phyloP scores from a whole-genome alignment of 2,797 vertebrate genomes.

The Falco columbarius region DNA sequence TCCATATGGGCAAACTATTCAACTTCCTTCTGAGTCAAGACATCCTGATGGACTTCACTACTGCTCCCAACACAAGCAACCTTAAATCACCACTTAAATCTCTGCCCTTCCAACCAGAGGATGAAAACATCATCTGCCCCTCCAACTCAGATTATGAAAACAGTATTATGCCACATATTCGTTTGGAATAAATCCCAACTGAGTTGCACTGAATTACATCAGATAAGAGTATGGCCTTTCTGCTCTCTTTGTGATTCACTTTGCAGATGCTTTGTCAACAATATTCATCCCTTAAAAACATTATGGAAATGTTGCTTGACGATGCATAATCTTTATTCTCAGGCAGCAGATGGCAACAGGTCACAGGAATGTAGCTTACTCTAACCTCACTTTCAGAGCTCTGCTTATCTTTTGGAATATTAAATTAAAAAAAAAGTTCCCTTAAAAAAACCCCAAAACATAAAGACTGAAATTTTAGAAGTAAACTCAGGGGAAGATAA shows the following conservation, averaged over 20 bases:
- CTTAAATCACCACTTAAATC: not conserved
- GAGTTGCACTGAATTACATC: not conserved
- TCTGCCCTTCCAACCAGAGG: not conserved
- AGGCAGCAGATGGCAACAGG: conserved; percentile 27
- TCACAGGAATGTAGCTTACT: not conserved
- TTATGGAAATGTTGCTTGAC: not conserved
- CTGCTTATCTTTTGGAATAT: conserved; percentile 4
- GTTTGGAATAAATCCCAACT: not conserved
- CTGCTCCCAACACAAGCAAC: not conserved
- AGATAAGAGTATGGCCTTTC: not conserved
- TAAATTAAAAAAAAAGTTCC: not conserved
- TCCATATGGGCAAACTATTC: not conserved
- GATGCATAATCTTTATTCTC: not conserved
- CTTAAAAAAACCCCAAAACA: not conserved
- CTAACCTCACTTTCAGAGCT: not conserved
- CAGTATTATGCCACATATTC: not conserved
- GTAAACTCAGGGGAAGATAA: not conserved
- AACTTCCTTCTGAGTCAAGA: not conserved
- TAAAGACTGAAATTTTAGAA: not conserved
- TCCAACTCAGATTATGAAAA: not conserved
- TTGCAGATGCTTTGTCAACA: not conserved
- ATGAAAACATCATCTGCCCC: not conserved
- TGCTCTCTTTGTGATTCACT: not conserved
- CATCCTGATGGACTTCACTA: not conserved
- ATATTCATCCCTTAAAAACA: not conserved